Conservation (phyloP, 1,140 invertebrate species). For the Meloidogyne floridensis region DNA sequence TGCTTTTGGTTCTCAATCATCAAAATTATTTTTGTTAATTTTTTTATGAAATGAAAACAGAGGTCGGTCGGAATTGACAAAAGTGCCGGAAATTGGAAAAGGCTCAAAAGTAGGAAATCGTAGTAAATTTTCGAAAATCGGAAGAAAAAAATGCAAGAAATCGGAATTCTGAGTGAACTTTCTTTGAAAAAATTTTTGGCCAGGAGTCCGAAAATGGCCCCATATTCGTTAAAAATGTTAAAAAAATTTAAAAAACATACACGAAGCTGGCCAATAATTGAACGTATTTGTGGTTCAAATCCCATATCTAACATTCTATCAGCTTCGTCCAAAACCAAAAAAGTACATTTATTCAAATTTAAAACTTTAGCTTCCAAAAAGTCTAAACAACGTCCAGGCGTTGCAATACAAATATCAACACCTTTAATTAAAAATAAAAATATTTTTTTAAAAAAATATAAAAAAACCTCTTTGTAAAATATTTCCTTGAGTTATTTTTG, state of each 20-base stretch:
- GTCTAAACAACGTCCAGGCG: conserved; percentile 90
- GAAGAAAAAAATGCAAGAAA: too few relatives aligned
- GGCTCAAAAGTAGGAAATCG: too few relatives aligned
- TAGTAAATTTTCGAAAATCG: too few relatives aligned
- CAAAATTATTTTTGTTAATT: too few relatives aligned
- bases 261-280: conserved; percentile 90
- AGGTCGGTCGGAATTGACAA: too few relatives aligned
- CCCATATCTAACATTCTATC: conserved; percentile 99
- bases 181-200: too few relatives aligned
- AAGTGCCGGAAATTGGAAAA: too few relatives aligned
- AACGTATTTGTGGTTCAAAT: conserved; percentile 95
- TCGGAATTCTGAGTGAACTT: too few relatives aligned
- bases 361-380: conserved; percentile 87
- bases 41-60: too few relatives aligned
- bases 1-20: too few relatives aligned
- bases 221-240: too few relatives aligned
- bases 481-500: conserved; percentile 81
- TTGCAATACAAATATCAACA: conserved; percentile 96
- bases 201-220: too few relatives aligned
- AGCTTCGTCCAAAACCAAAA: conserved; percentile 94
- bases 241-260: conserved; percentile 74
- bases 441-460: conserved; percentile 53
- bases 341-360: conserved; percentile 85
- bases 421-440: conserved; percentile 62
- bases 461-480: conserved; percentile 71